phyloP scores from a whole-genome alignment of 2,797 vertebrate species.

The Paratrypauchen microcephalus region DNA sequence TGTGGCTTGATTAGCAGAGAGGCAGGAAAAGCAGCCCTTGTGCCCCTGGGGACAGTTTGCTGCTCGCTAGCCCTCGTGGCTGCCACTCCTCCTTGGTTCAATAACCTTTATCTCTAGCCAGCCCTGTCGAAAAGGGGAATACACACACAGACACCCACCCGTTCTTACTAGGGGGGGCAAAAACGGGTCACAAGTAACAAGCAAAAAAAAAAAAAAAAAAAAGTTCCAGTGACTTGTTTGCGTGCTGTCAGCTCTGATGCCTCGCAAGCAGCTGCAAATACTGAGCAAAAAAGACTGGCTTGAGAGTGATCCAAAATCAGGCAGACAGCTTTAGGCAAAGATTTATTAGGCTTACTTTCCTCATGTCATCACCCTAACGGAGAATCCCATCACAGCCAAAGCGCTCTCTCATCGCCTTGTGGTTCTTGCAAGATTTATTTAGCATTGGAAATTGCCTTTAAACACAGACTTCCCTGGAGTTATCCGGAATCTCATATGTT shows the following conservation, averaged over 20 bases:
- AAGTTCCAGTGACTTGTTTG: constrained; percentile 30
- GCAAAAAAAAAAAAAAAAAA: constrained; percentile 11
- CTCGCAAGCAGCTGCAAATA: constrained; percentile 26
- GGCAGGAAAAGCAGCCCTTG: constrained; percentile 58
- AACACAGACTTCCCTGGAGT: constrained; percentile 43
- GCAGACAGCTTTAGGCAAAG: constrained; percentile 36
- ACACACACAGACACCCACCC: constrained; percentile 22
- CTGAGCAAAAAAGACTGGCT: constrained; percentile 8
- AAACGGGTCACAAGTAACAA: constrained; percentile 38
- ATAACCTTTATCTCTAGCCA: constrained; percentile 49
- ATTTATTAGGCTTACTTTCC: constrained; percentile 45
- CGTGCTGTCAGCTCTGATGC: constrained; percentile 32
- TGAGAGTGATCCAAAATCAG: constrained; percentile 42
- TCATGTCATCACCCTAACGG: constrained; percentile 40
- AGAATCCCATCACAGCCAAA: constrained; percentile 42
- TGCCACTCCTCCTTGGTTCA: constrained; percentile 47
- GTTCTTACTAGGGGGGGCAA: constrained; percentile 20
- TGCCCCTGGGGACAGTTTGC: constrained; percentile 40
- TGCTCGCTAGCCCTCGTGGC: constrained; percentile 24
- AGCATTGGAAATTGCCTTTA: constrained; percentile 21
- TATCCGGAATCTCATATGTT: constrained; percentile 28
- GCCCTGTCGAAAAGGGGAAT: constrained; percentile 13
- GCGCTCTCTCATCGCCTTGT: constrained; percentile 25
- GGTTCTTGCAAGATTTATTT: constrained; percentile 36
- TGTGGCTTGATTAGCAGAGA: constrained; percentile 52